Evolutionary conservation across 2,797 vertebrate genomes (phyloP).

Genomic region (Aselliscus stoliczkanus): DNA sequence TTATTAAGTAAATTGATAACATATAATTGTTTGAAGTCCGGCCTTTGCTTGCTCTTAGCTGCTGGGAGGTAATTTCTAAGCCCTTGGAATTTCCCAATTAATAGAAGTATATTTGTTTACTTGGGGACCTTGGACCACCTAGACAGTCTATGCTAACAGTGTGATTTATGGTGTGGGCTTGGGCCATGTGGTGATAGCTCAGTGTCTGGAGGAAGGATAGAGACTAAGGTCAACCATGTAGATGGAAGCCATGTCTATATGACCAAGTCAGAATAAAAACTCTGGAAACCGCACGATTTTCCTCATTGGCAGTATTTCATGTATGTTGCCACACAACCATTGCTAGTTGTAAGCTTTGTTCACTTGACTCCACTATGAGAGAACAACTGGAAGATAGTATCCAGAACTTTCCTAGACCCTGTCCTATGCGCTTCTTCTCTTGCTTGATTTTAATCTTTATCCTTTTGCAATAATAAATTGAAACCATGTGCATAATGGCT

Average conservation of each 20-base stretch:
- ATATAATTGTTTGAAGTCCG: neutral
- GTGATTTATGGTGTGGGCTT: neutral
- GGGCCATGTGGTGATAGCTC: neutral
- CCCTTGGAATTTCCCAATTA: neutral
- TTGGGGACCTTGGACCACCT: neutral
- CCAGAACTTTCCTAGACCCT: neutral
- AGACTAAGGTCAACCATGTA: neutral
- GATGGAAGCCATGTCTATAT: neutral
- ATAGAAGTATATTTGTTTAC: neutral
- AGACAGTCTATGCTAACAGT: neutral
- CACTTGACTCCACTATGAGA: neutral
- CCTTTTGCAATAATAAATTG: neutral
- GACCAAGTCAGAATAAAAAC: neutral
- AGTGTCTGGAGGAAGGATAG: neutral
- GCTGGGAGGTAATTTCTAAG: neutral
- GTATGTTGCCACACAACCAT: neutral
- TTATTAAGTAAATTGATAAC: neutral
- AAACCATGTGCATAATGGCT: neutral
- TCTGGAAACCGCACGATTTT: neutral
- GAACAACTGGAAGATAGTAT: neutral
- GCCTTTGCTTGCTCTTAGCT: neutral
- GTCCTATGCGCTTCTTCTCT: neutral
- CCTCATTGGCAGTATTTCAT: neutral
- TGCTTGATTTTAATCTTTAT: too few relatives aligned
- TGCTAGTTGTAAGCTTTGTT: neutral